Evolutionary conservation across 2,888 invertebrate genomes (phyloP).

Genomic region (Lasius platythorax): DNA sequence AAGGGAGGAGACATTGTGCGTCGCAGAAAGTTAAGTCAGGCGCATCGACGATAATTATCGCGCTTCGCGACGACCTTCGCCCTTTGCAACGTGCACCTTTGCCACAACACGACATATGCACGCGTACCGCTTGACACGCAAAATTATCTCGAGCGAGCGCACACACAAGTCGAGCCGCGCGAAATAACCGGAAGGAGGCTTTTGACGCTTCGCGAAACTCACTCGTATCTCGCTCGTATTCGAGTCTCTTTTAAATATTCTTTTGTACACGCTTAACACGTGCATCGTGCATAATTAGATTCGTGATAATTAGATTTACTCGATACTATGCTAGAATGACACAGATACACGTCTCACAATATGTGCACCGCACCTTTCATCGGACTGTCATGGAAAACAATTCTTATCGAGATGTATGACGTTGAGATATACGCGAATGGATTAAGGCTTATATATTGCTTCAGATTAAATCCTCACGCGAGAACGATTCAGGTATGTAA

Average conservation of each 20-base stretch:
- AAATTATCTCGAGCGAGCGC: constrained; percentile 13
- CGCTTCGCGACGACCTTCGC: constrained; percentile 12
- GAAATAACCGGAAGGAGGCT: not conserved
- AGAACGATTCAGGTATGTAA: constrained; percentile 32
- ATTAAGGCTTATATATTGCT: constrained; percentile 23
- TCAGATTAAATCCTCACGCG: constrained; percentile 39
- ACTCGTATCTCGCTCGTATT: not conserved
- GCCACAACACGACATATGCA: constrained; percentile 9
- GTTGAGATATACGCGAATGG: constrained; percentile 23
- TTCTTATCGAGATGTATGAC: constrained; percentile 19
- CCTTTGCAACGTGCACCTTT: constrained; percentile 3
- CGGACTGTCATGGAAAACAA: constrained; percentile 13
- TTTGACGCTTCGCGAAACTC: not conserved
- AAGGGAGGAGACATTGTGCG: not conserved
- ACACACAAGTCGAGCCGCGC: not conserved
- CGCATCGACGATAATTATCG: not conserved
- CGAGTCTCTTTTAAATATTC: not conserved
- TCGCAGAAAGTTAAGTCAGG: not conserved
- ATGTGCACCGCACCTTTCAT: constrained; percentile 6
- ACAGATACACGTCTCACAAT: constrained; percentile 11
- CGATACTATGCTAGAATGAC: not conserved
- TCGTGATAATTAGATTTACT: not conserved
- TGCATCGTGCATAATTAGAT: not conserved
- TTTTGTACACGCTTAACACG: not conserved
- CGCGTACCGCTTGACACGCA: constrained; percentile 31